These are phyloP conservation scores for Caenorhabditis inopinata DNA, from an alignment of 1,140 invertebrate species.

Conservation along the genomic window DNA sequence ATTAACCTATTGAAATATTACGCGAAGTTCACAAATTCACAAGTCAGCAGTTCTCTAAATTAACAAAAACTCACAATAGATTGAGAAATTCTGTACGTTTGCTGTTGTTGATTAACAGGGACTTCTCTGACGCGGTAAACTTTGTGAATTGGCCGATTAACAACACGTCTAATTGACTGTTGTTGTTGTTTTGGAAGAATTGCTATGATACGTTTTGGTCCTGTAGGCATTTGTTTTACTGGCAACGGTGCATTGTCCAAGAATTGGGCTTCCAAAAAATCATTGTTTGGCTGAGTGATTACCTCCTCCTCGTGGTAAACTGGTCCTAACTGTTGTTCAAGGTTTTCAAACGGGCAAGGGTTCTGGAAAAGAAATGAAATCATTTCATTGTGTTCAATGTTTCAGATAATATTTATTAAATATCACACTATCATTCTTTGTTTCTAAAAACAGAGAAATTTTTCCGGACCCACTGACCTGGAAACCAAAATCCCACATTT, in stretches of 20 bases:
- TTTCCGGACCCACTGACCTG: not conserved
- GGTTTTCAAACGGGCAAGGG: not conserved
- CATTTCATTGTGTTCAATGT: too few species aligned
- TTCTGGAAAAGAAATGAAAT: not conserved
- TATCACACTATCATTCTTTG: too few species aligned
- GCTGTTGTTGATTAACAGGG: not conserved
- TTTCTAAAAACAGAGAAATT: too few species aligned
- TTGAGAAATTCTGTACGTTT: not conserved
- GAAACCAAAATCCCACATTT: slow-evolving; percentile 15
- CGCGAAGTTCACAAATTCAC: not conserved
- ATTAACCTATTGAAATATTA: too few species aligned
- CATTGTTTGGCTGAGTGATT: not conserved
- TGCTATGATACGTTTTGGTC: not conserved
- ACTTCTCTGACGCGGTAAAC: not conserved
- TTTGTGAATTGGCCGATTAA: not conserved
- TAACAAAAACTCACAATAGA: not conserved
- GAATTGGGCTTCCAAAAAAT: not conserved
- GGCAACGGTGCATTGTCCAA: not conserved
- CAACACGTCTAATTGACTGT: not conserved
- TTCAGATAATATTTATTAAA: too few species aligned
- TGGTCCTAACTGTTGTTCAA: not conserved
- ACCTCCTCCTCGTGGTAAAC: not conserved
- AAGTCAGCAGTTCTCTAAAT: too few species aligned
- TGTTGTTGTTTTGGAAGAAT: not conserved
- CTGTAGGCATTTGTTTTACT: not conserved